A percentile compares a stretch with the other conserved stretches of the same genome.
Conservation (phyloP, 2,113 vertebrate genomes). For the Muntiacus reevesi region DNA sequence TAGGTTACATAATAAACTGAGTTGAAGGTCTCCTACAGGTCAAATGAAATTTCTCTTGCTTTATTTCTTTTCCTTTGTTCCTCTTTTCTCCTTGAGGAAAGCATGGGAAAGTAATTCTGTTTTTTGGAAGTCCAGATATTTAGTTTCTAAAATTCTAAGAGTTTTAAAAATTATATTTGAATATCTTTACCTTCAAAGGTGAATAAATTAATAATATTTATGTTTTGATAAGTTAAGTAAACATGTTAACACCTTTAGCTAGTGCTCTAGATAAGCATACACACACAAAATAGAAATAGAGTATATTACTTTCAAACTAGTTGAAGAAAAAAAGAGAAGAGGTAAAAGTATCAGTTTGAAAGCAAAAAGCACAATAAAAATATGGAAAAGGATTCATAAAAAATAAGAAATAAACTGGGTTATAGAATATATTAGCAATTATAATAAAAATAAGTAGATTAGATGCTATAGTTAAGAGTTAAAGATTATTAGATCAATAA, state of each 20-base stretch:
- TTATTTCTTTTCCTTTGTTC: neutral
- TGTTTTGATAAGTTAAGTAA: neutral
- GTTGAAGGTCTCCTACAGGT: neutral
- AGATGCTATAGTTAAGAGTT: neutral
- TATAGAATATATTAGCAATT: neutral
- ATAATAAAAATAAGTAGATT: neutral
- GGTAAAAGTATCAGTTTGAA: neutral
- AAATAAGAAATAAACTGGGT: neutral
- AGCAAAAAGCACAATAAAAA: neutral
- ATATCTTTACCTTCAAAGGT: neutral
- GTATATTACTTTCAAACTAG: neutral
- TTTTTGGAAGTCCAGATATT: conserved; percentile 12
- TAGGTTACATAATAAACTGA: neutral
- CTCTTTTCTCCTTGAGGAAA: neutral
- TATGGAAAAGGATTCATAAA: neutral
- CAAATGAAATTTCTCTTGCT: neutral
- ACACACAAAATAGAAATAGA: neutral
- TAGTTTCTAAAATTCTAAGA: conserved; percentile 1
- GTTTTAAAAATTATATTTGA: neutral
- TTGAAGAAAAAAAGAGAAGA: neutral
- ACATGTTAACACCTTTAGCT: neutral
- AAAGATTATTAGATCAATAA: neutral
- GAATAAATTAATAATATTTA: neutral
- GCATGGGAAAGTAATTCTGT: neutral
- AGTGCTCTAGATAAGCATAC: neutral